Evolutionary conservation across 2,888 invertebrate species (phyloP), one percentile per base, ranked within the genome.

Genomic region (Shargacucullia verbasci): DNA sequence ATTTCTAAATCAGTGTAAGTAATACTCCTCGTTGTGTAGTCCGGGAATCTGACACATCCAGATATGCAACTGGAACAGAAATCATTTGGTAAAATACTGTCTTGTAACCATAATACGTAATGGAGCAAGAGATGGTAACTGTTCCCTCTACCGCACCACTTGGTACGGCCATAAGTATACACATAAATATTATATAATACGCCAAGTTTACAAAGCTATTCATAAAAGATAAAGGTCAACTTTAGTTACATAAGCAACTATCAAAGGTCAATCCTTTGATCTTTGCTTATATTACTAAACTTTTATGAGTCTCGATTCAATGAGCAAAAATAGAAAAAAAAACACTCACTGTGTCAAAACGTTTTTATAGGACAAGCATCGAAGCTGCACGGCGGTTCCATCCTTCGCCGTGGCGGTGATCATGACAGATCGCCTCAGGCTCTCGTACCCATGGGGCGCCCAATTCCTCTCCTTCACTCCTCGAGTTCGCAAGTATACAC

Each of bases 321-420:
- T 29, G 1, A 4, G 29, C 7, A 4, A 6, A 7, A 9, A 31
- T 41, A 12, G 8, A 10, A 12, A 8, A 29, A 29, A 14, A 20
- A 4, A 3, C 50, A 86, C 95, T 94, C 86, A 96, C 96, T 95
- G 93, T 2, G 95, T 94, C 59, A 95, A 86, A 44, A 79, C 76
- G 27, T 89, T 84, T 40, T 91, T 94, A 54, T 94, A 94, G 6
- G 95, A 94, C 48, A 94, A 82, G 0, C 94, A 92, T 8, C 94
- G 91, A 3, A 96, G 79, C 60, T 94, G 91, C 41, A 95, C 92
- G 8, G 95, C 85, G 0, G 95, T 94, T 0, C 97, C 96, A 66
- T 95, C 95, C 40, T 84, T 82, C 2, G 94, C 91, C 0, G 84
- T 66, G 0, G 90, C 94, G 0, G 85, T 85, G 4, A 95, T 53